phyloP scores from a whole-genome alignment of 2,888 invertebrate species.

The Polymixis flavicincta region DNA sequence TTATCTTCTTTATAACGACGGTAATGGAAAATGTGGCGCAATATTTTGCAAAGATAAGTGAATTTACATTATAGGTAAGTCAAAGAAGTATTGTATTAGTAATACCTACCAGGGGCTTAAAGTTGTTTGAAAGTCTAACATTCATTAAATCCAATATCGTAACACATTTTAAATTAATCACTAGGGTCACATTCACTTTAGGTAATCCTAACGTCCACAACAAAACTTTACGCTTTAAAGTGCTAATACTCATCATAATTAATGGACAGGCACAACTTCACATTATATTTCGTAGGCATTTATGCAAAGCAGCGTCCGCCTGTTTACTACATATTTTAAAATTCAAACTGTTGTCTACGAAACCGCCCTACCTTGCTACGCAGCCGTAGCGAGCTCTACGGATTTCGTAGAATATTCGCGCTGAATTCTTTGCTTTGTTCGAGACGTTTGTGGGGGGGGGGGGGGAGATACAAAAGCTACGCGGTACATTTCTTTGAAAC shows the following conservation, averaged over 20 bases:
- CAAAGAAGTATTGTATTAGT: background rate
- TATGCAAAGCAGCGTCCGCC: slow-evolving; percentile 40
- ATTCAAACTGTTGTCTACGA: slow-evolving; percentile 26
- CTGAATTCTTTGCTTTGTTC: slow-evolving; percentile 26
- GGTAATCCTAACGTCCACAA: slow-evolving; percentile 3
- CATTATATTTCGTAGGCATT: slow-evolving; percentile 28
- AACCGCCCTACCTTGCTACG: slow-evolving; percentile 45
- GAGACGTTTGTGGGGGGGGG: slow-evolving; percentile 1
- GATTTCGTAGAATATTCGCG: slow-evolving; percentile 30
- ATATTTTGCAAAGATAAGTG: slow-evolving; percentile 1
- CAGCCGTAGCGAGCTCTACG: slow-evolving; percentile 58
- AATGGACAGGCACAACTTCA: slow-evolving; percentile 41
- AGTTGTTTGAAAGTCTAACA: background rate
- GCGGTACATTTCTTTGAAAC: slow-evolving; percentile 17
- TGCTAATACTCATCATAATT: slow-evolving; percentile 27
- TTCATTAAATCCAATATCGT: background rate
- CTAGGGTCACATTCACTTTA: slow-evolving; percentile 18
- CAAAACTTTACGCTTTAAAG: slow-evolving; percentile 27
- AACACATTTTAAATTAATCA: background rate
- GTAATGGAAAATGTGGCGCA: background rate
- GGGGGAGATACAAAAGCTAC: slow-evolving; percentile 5
- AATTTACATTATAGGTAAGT: background rate
- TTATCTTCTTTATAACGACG: background rate
- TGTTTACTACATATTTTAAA: slow-evolving; percentile 31
- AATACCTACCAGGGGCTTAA: background rate